These are phyloP conservation scores for Listronotus oregonensis DNA, from an alignment of 1,140 invertebrate species.

Conservation along the genomic window DNA sequence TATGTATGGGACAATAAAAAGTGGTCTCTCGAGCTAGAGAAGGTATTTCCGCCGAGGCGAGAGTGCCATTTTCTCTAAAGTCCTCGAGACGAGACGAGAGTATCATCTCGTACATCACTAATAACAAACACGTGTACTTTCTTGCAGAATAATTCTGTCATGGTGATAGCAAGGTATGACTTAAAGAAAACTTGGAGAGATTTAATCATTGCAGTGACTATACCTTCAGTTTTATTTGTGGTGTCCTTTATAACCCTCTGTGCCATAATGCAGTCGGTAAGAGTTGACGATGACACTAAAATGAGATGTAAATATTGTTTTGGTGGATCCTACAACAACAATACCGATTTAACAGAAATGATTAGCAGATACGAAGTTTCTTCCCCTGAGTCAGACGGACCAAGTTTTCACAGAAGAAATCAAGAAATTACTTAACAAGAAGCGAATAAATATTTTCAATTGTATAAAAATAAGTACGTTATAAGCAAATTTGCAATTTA, in stretches of 20 bases:
- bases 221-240: conserved; percentile 82
- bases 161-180: conserved; percentile 79
- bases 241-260: conserved; percentile 83
- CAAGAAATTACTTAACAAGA: conserved; percentile 11
- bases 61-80: no score
- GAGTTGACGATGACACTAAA: conserved; percentile 85
- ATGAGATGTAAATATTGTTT: conserved; percentile 83
- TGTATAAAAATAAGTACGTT: no score
- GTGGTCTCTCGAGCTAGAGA: no score
- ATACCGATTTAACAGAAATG: conserved; percentile 49
- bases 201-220: conserved; percentile 76
- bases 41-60: no score
- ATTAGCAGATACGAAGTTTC: conserved; percentile 52
- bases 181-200: conserved; percentile 77
- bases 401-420: conserved; percentile 11
- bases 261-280: conserved; percentile 85
- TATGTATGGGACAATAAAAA: no score
- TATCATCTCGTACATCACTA: no score
- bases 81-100: no score
- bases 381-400: conserved; percentile 48
- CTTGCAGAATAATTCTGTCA: conserved; percentile 51
- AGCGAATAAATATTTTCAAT: no score
- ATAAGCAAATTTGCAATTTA: no score
- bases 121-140: conserved; percentile 16
- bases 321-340: conserved; percentile 46